Percentiles rank a stretch among this genome's conserved stretches.
Evolutionary conservation across 2,113 vertebrate genomes (phyloP).

Genomic region (Verasper variegatus): DNA sequence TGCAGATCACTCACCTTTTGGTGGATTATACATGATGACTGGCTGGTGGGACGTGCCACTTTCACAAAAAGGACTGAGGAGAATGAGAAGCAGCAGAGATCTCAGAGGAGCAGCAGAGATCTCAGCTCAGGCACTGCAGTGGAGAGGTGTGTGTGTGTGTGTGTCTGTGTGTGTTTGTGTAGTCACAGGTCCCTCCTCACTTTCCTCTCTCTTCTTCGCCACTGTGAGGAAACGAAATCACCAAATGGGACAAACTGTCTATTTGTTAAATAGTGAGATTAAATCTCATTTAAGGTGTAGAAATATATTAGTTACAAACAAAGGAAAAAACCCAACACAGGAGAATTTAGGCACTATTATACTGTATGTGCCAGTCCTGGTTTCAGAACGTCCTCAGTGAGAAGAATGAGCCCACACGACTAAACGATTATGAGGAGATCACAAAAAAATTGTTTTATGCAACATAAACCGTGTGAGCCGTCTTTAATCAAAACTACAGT

Average conservation of each 20-base stretch:
- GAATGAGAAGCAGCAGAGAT: slow-evolving; percentile 15
- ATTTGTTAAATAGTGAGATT: too few species aligned
- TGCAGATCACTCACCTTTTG: slow-evolving; percentile 50
- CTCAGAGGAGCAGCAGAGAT: slow-evolving; percentile 16
- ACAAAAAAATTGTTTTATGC: too few species aligned
- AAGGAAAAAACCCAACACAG: too few species aligned
- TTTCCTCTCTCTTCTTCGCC: background rate
- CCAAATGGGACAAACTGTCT: background rate
- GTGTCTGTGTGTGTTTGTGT: background rate
- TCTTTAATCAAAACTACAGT: too few species aligned
- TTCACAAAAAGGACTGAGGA: slow-evolving; percentile 25
- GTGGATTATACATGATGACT: slow-evolving; percentile 43
- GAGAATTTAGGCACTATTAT: too few species aligned
- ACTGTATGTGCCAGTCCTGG: too few species aligned
- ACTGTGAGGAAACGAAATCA: background rate
- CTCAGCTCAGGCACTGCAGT: background rate
- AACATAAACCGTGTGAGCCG: too few species aligned
- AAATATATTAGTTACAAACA: too few species aligned
- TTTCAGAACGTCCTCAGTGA: too few species aligned
- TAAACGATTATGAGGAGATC: too few species aligned
- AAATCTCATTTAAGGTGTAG: too few species aligned
- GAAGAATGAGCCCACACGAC: too few species aligned
- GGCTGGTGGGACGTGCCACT: background rate
- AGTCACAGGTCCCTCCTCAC: background rate
- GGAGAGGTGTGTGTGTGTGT: background rate